Evolutionary conservation across 2,888 invertebrate species (phyloP).

Genomic region (Craniophora ligustri): DNA sequence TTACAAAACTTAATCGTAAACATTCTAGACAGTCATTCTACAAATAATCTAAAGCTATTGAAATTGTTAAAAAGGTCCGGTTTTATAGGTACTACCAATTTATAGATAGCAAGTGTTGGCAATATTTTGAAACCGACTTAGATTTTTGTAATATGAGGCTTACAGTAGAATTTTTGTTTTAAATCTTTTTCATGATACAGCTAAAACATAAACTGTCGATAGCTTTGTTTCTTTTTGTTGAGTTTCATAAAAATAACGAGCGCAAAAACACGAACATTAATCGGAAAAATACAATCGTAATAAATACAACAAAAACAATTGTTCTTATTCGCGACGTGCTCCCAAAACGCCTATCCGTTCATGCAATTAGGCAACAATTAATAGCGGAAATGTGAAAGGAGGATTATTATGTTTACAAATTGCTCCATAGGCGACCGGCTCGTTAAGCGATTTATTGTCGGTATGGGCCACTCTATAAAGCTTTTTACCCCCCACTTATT

Average conservation of each 20-base stretch:
- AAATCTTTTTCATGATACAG: too few species aligned
- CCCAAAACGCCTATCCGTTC: constrained; percentile 58
- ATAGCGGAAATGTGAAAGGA: constrained; percentile 59
- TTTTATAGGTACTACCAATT: too few species aligned
- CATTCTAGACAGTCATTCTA: too few species aligned
- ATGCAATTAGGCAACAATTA: constrained; percentile 62
- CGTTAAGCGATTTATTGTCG: constrained; percentile 56
- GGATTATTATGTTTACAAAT: constrained; percentile 66
- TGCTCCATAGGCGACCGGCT: constrained; percentile 55
- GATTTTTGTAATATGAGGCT: too few species aligned
- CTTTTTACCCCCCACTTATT: constrained; percentile 42
- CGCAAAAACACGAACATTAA: constrained; percentile 12
- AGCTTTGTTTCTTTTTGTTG: not conserved
- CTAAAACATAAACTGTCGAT: not conserved
- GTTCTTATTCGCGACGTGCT: constrained; percentile 17
- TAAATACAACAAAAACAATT: constrained; percentile 9
- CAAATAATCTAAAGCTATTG: too few species aligned
- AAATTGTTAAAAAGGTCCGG: too few species aligned
- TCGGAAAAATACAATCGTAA: not conserved
- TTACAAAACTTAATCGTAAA: too few species aligned
- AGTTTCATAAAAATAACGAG: constrained; percentile 3
- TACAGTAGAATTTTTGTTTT: too few species aligned
- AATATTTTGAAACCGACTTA: too few species aligned
- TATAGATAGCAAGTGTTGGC: too few species aligned
- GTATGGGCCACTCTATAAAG: constrained; percentile 48